Evolutionary conservation across 1,140 invertebrate species (phyloP).

Genomic region (Monomorium pharaonis): DNA sequence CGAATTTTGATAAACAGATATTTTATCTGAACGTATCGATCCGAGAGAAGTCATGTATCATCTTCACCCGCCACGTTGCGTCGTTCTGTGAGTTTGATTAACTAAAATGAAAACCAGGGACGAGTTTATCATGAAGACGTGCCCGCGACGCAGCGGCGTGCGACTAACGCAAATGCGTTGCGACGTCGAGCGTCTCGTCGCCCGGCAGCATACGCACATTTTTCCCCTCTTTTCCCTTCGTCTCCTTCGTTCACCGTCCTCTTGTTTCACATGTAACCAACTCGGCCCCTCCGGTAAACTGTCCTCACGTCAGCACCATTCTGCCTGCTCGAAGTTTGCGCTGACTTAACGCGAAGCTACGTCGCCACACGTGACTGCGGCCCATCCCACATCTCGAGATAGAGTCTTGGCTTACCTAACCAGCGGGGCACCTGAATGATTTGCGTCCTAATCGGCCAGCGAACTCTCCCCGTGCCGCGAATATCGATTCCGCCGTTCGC

Average conservation of each 20-base stretch:
- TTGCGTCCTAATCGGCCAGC: slow-evolving; percentile 80
- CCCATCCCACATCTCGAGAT: slow-evolving; percentile 72
- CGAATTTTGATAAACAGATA: neutral
- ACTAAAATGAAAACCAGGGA: neutral
- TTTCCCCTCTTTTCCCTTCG: slow-evolving; percentile 61
- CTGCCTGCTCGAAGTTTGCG: slow-evolving; percentile 59
- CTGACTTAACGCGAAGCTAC: slow-evolving; percentile 76
- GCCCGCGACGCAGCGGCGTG: slow-evolving; percentile 9
- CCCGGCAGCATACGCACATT: slow-evolving; percentile 65
- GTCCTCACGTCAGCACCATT: slow-evolving; percentile 75
- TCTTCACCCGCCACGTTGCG: neutral
- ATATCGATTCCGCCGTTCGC: slow-evolving; percentile 48
- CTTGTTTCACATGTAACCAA: slow-evolving; percentile 22
- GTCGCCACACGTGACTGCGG: slow-evolving; percentile 80
- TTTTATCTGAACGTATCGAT: neutral
- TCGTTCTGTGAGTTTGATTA: neutral
- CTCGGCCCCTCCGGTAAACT: slow-evolving; percentile 67
- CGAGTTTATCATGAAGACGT: slow-evolving; percentile 24
- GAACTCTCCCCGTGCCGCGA: slow-evolving; percentile 69
- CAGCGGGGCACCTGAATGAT: slow-evolving; percentile 79
- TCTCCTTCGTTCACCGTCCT: neutral
- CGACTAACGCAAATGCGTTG: slow-evolving; percentile 76
- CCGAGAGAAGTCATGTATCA: slow-evolving; percentile 1
- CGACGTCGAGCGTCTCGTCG: slow-evolving; percentile 76
- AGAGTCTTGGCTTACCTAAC: slow-evolving; percentile 74